phyloP scores from a whole-genome alignment of 2,113 vertebrate genomes.

The Sclerurus mexicanus region DNA sequence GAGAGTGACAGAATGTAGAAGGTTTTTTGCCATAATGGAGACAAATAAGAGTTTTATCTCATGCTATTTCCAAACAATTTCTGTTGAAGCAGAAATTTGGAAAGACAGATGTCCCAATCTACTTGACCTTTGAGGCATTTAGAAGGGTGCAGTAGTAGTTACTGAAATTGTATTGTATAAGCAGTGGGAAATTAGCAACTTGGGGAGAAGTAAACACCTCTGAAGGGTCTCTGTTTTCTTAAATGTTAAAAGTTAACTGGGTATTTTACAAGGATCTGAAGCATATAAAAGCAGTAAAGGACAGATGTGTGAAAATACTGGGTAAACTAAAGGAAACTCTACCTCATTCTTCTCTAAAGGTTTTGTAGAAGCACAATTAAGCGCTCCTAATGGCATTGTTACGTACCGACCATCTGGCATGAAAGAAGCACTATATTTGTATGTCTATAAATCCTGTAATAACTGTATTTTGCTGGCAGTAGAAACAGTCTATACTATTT shows the following conservation, averaged over 20 bases:
- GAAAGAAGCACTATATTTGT: slow-evolving; percentile 67
- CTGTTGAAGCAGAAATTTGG: neutral
- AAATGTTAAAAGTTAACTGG: slow-evolving; percentile 1
- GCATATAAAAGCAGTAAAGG: slow-evolving; percentile 22
- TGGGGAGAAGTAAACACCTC: slow-evolving; percentile 24
- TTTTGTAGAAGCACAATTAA: slow-evolving; percentile 72
- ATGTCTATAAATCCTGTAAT: slow-evolving; percentile 64
- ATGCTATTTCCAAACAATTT: neutral
- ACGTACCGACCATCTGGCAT: slow-evolving; percentile 48
- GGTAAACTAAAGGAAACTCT: slow-evolving; percentile 69
- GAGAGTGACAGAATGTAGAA: neutral
- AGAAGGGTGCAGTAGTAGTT: neutral
- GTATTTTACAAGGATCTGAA: slow-evolving; percentile 36
- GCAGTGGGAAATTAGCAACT: neutral
- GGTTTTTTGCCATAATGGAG: neutral
- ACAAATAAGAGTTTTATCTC: neutral
- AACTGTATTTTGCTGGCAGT: slow-evolving; percentile 69
- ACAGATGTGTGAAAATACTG: slow-evolving; percentile 41
- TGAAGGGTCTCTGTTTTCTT: slow-evolving; percentile 20
- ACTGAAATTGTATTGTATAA: neutral
- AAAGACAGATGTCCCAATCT: neutral
- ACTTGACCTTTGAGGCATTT: neutral
- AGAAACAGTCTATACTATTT: slow-evolving; percentile 60
- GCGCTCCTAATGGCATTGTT: slow-evolving; percentile 64
- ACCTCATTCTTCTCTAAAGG: slow-evolving; percentile 73